A percentile compares a stretch with the other conserved stretches of the same genome.
Conservation (phyloP, 1,140 invertebrate genomes). For the Apis laboriosa region DNA sequence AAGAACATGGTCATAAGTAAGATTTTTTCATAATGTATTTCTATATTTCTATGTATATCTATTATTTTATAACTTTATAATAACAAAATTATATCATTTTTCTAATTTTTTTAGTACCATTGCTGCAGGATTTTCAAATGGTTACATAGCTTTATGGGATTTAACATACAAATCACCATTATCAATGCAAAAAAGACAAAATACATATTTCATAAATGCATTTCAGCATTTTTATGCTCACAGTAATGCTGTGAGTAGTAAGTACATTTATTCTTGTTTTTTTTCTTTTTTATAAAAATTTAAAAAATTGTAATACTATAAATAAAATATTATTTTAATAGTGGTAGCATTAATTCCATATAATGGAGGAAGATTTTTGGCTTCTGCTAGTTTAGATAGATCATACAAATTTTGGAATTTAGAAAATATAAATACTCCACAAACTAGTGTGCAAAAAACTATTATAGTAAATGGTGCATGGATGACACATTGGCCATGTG, state of each 20-base stretch:
- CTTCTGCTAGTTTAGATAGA: conserved; percentile 78
- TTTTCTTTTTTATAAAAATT: neutral
- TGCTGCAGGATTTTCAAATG: conserved; percentile 85
- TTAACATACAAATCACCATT: conserved; percentile 81
- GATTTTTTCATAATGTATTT: conserved; percentile 2
- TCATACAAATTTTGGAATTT: conserved; percentile 81
- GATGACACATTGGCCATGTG: conserved; percentile 77
- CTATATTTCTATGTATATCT: neutral
- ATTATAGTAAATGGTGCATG: conserved; percentile 75
- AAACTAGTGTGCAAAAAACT: conserved; percentile 69
- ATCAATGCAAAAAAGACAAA: conserved; percentile 73
- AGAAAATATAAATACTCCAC: conserved; percentile 72
- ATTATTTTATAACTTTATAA: neutral
- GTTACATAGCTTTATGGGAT: conserved; percentile 84
- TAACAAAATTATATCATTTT: conserved; percentile 24
- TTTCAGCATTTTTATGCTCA: conserved; percentile 79
- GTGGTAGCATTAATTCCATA: conserved; percentile 76
- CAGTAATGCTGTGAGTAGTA: conserved; percentile 75
- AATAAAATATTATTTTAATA: conserved; percentile 48
- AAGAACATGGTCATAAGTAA: conserved; percentile 75
- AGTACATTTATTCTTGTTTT: conserved; percentile 38
- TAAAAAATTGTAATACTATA: neutral
- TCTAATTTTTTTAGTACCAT: conserved; percentile 75
- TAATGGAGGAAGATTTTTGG: conserved; percentile 73
- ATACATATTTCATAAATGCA: conserved; percentile 75